phyloP scores from a whole-genome alignment of 2,888 invertebrate species.

The Amaurobius ferox region DNA sequence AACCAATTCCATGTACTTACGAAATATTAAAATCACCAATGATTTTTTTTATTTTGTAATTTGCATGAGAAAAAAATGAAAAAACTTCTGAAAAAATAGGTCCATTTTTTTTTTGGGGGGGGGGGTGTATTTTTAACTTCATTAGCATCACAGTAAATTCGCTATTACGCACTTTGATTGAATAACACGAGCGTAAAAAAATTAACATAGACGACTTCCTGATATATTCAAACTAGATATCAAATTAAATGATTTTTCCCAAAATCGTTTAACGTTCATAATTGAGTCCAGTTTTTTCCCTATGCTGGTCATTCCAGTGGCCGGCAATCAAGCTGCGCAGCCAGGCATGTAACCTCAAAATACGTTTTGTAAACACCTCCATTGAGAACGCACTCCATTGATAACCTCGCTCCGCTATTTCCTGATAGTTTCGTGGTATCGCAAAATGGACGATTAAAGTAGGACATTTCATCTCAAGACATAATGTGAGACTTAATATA shows the following conservation, averaged over 20 bases:
- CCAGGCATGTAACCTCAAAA: slow-evolving; percentile 42
- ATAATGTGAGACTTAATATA: no score
- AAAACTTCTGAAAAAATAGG: no score
- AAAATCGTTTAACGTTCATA: slow-evolving; percentile 11
- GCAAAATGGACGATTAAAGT: neutral
- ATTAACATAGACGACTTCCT: no score
- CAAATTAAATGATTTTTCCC: neutral
- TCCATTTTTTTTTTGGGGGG: neutral
- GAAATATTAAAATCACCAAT: no score
- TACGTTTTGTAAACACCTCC: slow-evolving; percentile 26
- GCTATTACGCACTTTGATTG: no score
- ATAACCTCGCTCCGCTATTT: slow-evolving; percentile 9
- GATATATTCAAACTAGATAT: neutral
- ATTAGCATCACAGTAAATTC: no score
- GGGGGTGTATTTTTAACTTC: neutral
- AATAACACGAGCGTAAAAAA: no score
- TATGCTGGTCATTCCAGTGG: slow-evolving; percentile 22
- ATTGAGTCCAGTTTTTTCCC: slow-evolving; percentile 11
- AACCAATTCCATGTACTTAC: no score
- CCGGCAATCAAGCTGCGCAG: slow-evolving; percentile 18
- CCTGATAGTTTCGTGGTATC: neutral
- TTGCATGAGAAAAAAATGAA: no score
- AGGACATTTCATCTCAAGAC: neutral
- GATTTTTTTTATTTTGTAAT: no score
- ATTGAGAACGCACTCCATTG: slow-evolving; percentile 3